These are phyloP conservation scores for Exephanes ischioxanthus DNA, from an alignment of 2,888 invertebrate species.

Conservation along the genomic window DNA sequence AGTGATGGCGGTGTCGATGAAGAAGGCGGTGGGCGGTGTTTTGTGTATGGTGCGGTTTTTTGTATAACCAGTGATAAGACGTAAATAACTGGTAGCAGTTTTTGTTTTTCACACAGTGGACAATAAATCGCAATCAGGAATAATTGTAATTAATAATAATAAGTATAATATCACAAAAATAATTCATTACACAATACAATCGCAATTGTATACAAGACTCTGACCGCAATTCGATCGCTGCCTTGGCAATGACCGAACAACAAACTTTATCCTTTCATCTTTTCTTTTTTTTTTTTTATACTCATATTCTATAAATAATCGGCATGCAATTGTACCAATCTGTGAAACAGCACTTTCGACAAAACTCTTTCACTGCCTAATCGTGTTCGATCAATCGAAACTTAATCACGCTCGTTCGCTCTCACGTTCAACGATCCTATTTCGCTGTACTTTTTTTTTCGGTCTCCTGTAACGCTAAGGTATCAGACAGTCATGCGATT, in stretches of 20 bases:
- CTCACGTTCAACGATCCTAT: slow-evolving; percentile 37
- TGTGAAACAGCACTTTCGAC: slow-evolving; percentile 43
- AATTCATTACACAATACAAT: slow-evolving; percentile 65
- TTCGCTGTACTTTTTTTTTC: slow-evolving; percentile 16
- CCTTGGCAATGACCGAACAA: slow-evolving; percentile 54
- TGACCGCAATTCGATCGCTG: slow-evolving; percentile 46
- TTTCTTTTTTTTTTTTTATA: slow-evolving; percentile 17
- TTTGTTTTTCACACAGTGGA: slow-evolving; percentile 37
- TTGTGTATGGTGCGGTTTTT: slow-evolving; percentile 21
- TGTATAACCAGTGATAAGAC: slow-evolving; percentile 44
- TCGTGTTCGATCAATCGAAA: slow-evolving; percentile 21
- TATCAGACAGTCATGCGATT: slow-evolving; percentile 60
- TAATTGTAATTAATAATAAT: slow-evolving; percentile 61
- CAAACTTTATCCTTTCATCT: slow-evolving; percentile 32
- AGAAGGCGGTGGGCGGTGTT: background rate
- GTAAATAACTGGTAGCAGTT: slow-evolving; percentile 36
- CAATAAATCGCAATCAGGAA: slow-evolving; percentile 53
- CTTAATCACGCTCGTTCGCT: slow-evolving; percentile 41
- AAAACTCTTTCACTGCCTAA: slow-evolving; percentile 26
- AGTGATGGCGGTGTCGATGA: slow-evolving; percentile 61
- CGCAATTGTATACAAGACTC: slow-evolving; percentile 64
- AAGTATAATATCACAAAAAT: slow-evolving; percentile 68
- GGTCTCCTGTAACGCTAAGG: slow-evolving; percentile 25
- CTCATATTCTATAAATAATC: slow-evolving; percentile 45
- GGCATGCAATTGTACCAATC: slow-evolving; percentile 60